Conservation (phyloP, 2,113 vertebrate species). For the Megalops atlanticus region DNA sequence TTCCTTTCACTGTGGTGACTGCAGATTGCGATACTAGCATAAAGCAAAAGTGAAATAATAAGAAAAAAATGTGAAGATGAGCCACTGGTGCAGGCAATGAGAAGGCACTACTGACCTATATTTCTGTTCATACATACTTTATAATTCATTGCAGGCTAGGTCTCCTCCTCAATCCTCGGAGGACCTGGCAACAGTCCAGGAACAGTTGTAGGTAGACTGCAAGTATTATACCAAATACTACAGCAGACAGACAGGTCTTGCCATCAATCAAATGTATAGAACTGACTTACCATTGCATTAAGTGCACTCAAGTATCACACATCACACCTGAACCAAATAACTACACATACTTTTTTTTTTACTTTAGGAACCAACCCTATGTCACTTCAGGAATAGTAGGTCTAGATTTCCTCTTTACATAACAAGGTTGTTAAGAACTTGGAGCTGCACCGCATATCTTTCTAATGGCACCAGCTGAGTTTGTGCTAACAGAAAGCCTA, state of each 20-base stretch:
- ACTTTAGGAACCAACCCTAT: too few relatives aligned
- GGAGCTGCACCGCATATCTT: too few relatives aligned
- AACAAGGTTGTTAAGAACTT: too few relatives aligned
- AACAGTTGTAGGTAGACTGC: background rate
- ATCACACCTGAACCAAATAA: too few relatives aligned
- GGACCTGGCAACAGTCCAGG: background rate
- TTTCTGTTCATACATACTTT: conserved; percentile 52
- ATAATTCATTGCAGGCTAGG: conserved; percentile 44
- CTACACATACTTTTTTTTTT: too few relatives aligned
- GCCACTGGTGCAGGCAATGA: conserved; percentile 40
- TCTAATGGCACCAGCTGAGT: too few relatives aligned
- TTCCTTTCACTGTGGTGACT: background rate
- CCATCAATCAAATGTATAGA: background rate
- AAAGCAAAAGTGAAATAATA: conserved; percentile 13
- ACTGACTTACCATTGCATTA: too few relatives aligned
- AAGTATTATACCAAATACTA: background rate
- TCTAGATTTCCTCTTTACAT: too few relatives aligned
- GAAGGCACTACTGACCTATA: conserved; percentile 67
- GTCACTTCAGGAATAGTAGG: too few relatives aligned
- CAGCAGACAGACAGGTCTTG: background rate
- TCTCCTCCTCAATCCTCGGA: background rate
- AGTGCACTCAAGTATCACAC: too few relatives aligned
- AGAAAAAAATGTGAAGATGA: conserved; percentile 26
- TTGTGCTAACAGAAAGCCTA: too few relatives aligned
- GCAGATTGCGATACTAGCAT: background rate